Conservation (phyloP, 1,140 invertebrate genomes). For the Gyrodactylus salaris region DNA sequence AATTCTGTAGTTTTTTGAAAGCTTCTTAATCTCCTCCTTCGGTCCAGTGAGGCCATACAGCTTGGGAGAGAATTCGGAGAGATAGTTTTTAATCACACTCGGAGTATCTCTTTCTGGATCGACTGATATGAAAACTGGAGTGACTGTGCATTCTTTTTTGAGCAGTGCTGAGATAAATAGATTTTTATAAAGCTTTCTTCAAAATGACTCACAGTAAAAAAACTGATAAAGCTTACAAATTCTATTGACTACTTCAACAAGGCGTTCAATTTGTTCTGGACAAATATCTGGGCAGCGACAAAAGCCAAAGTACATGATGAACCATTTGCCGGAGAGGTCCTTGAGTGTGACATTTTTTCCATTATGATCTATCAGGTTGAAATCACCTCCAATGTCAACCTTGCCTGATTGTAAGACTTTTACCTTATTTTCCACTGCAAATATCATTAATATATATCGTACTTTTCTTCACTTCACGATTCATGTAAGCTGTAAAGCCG, state of each 20-base stretch:
- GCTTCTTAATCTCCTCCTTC: conserved; percentile 39
- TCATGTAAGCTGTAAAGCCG: neutral
- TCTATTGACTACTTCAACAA: conserved; percentile 26
- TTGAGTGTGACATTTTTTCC: conserved; percentile 14
- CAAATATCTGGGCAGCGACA: conserved; percentile 97
- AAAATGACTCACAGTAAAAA: neutral
- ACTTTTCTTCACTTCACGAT: neutral
- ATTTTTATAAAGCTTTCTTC: neutral
- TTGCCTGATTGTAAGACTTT: neutral
- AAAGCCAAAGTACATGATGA: conserved; percentile 89
- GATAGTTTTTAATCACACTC: conserved; percentile 46
- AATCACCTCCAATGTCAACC: conserved; percentile 5
- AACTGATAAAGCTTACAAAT: neutral
- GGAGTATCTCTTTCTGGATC: conserved; percentile 67
- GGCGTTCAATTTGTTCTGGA: conserved; percentile 91
- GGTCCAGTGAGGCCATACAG: conserved; percentile 54
- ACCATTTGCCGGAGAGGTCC: conserved; percentile 70
- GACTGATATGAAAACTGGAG: conserved; percentile 70
- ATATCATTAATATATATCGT: neutral
- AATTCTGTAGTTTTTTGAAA: conserved; percentile 62
- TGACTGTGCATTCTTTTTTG: neutral
- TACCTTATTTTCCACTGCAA: neutral
- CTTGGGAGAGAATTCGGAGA: conserved; percentile 38
- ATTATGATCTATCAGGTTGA: conserved; percentile 3
- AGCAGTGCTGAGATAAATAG: neutral